Conservation (phyloP, 2,888 invertebrate species). For the Tiphia femorata region DNA sequence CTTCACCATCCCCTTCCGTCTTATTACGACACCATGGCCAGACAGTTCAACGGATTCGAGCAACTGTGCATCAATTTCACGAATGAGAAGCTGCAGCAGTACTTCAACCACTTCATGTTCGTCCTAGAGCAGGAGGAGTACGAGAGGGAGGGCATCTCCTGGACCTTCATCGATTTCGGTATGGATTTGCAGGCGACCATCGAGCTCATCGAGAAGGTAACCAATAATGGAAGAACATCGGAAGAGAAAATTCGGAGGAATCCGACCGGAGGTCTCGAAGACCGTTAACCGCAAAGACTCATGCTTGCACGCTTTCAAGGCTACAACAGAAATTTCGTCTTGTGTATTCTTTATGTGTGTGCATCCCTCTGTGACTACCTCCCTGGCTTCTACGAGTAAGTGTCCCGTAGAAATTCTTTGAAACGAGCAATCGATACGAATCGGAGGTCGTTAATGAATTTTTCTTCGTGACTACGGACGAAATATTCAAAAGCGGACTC, state of each 20-base stretch:
- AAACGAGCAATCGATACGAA: too few relatives aligned
- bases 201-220: conserved; percentile 93
- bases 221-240: too few relatives aligned
- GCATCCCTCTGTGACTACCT: neutral
- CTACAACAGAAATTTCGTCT: neutral
- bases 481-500: too few relatives aligned
- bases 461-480: too few relatives aligned
- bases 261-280: too few relatives aligned
- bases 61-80: conserved; percentile 97
- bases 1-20: conserved; percentile 41
- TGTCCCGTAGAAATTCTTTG: too few relatives aligned
- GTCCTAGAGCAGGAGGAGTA: conserved; percentile 96
- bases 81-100: conserved; percentile 95
- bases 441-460: too few relatives aligned
- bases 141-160: conserved; percentile 89
- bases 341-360: neutral
- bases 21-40: neutral
- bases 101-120: conserved; percentile 98
- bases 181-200: conserved; percentile 94
- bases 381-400: too few relatives aligned
- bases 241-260: too few relatives aligned
- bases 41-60: conserved; percentile 93
- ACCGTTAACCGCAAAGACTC: too few relatives aligned
- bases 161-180: conserved; percentile 96
- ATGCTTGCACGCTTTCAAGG: neutral